phyloP scores from a whole-genome alignment of 2,113 vertebrate genomes.

The Cebus imitator region DNA sequence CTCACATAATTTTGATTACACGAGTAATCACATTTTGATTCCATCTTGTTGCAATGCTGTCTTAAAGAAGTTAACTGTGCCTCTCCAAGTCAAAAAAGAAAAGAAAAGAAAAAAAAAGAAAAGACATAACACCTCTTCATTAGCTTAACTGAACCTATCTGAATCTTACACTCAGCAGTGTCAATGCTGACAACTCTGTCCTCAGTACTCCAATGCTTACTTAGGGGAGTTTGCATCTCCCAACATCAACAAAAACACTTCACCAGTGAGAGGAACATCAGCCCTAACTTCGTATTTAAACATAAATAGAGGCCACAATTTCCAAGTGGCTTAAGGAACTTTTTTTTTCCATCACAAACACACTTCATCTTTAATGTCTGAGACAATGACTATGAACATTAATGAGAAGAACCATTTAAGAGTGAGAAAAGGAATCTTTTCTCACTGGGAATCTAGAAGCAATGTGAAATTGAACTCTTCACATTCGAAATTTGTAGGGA shows the following conservation, averaged over 20 bases:
- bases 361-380: not conserved
- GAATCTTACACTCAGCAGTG: not conserved
- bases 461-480: not conserved
- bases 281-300: not conserved
- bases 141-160: not conserved
- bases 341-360: not conserved
- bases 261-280: not conserved
- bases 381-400: not conserved
- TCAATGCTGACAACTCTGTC: accelerated
- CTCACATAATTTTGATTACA: no score
- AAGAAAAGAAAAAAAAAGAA: not conserved
- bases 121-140: not conserved
- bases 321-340: not conserved
- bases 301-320: not conserved
- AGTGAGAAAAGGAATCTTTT: not conserved
- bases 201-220: no score
- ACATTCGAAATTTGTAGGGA: not conserved
- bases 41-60: no score
- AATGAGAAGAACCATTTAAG: not conserved
- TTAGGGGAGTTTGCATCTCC: not conserved
- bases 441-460: not conserved
- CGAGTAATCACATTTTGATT: no score
- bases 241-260: not conserved
- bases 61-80: not conserved
- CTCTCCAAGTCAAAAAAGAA: not conserved